A percentile compares a stretch with the other conserved stretches of the same genome.
Evolutionary conservation across 2,888 invertebrate species (phyloP).

Genomic region (Gymnosoma rotundatum): DNA sequence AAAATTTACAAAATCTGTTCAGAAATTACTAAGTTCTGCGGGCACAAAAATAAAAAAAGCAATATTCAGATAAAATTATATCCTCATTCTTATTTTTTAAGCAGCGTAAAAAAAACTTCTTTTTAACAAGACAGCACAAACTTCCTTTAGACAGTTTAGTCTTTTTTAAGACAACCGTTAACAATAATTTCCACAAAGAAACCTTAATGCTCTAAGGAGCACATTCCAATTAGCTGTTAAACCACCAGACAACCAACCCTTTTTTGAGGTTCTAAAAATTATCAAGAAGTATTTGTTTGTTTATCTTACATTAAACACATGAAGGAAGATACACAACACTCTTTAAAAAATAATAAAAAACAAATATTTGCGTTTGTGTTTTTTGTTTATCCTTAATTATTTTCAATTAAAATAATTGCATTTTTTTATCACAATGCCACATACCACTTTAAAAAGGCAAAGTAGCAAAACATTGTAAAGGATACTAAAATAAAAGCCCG

Average conservation of each 20-base stretch:
- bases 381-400: slow-evolving; percentile 56
- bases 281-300: background rate
- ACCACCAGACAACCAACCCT: background rate
- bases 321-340: background rate
- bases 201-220: background rate
- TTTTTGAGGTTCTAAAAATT: slow-evolving; percentile 18
- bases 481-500: slow-evolving; percentile 24
- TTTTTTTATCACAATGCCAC: slow-evolving; percentile 28
- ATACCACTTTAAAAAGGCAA: background rate
- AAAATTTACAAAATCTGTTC: no score
- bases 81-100: no score
- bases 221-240: slow-evolving; percentile 20
- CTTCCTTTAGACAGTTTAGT: no score
- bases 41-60: no score
- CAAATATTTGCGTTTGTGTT: slow-evolving; percentile 30
- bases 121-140: no score
- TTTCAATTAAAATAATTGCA: slow-evolving; percentile 57
- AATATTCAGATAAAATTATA: no score
- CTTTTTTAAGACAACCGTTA: background rate
- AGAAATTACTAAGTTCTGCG: no score
- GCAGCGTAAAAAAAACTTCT: no score
- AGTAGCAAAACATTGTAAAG: background rate
- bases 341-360: slow-evolving; percentile 2
- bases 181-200: slow-evolving; percentile 7
- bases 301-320: slow-evolving; percentile 34